phyloP scores from a whole-genome alignment of 2,797 vertebrate species.

The Semaprochilodus insignis region DNA sequence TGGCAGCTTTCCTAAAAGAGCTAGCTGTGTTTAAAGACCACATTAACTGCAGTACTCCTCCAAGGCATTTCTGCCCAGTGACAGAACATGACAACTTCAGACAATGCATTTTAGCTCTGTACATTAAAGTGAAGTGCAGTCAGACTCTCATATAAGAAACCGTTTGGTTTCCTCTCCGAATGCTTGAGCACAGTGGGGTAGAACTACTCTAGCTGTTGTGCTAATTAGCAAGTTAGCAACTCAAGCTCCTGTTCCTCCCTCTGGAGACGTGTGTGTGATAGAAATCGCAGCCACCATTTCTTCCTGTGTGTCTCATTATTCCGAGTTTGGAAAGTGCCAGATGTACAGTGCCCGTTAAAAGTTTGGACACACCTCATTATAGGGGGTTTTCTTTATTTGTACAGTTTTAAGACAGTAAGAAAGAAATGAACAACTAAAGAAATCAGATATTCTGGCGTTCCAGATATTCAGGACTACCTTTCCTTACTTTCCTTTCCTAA shows the following conservation, averaged over 20 bases:
- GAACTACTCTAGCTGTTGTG: slow-evolving; percentile 14
- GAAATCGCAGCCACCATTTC: slow-evolving; percentile 21
- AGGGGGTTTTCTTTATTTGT: too few relatives aligned
- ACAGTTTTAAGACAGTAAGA: too few relatives aligned
- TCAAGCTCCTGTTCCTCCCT: slow-evolving; percentile 18
- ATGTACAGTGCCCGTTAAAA: neutral
- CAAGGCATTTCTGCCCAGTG: neutral
- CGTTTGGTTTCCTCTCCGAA: neutral
- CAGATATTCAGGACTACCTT: too few relatives aligned
- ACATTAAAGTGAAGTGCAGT: neutral
- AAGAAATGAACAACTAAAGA: too few relatives aligned
- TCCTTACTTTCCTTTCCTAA: too few relatives aligned
- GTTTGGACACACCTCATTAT: neutral
- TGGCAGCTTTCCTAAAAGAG: neutral
- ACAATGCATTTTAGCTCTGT: neutral
- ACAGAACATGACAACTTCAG: neutral
- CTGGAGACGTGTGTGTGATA: slow-evolving; percentile 21
- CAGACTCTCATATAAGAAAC: neutral
- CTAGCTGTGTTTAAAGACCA: neutral
- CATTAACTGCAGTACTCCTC: neutral
- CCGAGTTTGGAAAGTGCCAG: neutral
- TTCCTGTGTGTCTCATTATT: slow-evolving; percentile 40
- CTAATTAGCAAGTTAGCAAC: slow-evolving; percentile 48
- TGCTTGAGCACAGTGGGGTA: slow-evolving; percentile 24
- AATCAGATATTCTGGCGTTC: too few relatives aligned